Conservation (phyloP, 1,140 invertebrate genomes). For the Drosophila ficusphila region DNA sequence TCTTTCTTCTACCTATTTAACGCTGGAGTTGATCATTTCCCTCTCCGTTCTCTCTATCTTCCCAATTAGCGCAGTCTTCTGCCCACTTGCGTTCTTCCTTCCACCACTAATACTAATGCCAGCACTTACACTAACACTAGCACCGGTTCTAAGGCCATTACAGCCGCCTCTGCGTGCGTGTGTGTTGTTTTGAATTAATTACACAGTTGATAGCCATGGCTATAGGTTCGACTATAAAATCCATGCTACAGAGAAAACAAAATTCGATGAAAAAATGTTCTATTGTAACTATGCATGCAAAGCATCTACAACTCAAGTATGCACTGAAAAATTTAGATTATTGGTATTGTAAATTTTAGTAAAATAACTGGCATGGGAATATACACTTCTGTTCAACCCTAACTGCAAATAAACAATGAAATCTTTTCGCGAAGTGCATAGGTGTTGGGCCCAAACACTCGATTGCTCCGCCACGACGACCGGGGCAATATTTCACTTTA, state of each 20-base stretch:
- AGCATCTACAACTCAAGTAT: no score
- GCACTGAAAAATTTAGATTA: no score
- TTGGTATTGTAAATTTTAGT: no score
- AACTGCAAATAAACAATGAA: no score
- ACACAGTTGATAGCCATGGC: conserved; percentile 62
- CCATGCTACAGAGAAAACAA: background rate
- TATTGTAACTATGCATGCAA: no score
- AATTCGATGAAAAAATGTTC: background rate
- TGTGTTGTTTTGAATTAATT: conserved; percentile 72
- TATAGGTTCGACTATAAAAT: conserved; percentile 28
- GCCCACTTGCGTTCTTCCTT: conserved; percentile 4
- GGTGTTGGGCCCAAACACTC: conserved; percentile 26
- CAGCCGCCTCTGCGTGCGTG: conserved; percentile 45
- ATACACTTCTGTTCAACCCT: no score
- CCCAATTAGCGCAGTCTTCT: conserved; percentile 14
- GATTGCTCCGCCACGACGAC: conserved; percentile 23
- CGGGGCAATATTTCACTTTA: conserved; percentile 67
- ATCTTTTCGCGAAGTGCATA: conserved; percentile 4
- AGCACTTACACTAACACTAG: conserved; percentile 3
- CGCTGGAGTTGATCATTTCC: background rate
- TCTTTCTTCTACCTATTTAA: background rate
- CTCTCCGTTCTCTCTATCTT: background rate
- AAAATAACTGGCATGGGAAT: no score
- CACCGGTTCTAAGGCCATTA: conserved; percentile 26
- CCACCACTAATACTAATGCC: background rate